A percentile compares a stretch with the other conserved stretches of the same genome.
Evolutionary conservation across 1,140 invertebrate genomes (phyloP).

Genomic region (Acromyrmex heyeri): DNA sequence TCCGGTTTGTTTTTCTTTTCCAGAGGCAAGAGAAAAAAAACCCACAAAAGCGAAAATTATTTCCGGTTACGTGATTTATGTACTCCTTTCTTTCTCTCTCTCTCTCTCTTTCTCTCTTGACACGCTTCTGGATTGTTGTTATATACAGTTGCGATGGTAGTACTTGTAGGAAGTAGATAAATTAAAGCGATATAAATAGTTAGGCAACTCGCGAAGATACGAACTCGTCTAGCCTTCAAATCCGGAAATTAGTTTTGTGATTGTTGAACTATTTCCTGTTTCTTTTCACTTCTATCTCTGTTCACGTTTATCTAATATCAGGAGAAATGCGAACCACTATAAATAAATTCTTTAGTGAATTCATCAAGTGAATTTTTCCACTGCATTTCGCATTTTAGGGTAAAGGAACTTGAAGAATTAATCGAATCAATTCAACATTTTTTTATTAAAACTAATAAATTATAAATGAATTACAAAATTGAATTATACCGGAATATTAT

Average conservation of each 20-base stretch:
- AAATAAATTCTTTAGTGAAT: neutral
- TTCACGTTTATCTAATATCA: conserved; percentile 6
- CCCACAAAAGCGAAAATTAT: conserved; percentile 38
- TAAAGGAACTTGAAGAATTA: neutral
- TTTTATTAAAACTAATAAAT: conserved; percentile 7
- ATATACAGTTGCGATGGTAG: conserved; percentile 7
- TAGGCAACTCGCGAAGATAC: neutral
- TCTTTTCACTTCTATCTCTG: neutral
- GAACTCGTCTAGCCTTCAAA: neutral
- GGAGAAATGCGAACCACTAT: neutral
- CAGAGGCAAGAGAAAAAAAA: conserved; percentile 3
- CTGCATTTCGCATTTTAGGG: neutral
- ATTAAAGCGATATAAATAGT: conserved; percentile 14
- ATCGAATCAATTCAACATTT: neutral
- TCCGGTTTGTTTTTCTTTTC: conserved; percentile 29
- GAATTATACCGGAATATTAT: neutral
- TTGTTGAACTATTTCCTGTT: neutral
- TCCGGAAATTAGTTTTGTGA: conserved; percentile 4
- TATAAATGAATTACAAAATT: neutral
- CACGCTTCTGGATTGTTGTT: conserved; percentile 13
- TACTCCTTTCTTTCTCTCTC: conserved; percentile 8
- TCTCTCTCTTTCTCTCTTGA: neutral
- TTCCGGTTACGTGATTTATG: conserved; percentile 42
- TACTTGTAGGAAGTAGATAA: neutral
- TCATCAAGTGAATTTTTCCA: neutral